Evolutionary conservation across 2,113 vertebrate genomes (phyloP).

Genomic region (Pollimyrus isidori): DNA sequence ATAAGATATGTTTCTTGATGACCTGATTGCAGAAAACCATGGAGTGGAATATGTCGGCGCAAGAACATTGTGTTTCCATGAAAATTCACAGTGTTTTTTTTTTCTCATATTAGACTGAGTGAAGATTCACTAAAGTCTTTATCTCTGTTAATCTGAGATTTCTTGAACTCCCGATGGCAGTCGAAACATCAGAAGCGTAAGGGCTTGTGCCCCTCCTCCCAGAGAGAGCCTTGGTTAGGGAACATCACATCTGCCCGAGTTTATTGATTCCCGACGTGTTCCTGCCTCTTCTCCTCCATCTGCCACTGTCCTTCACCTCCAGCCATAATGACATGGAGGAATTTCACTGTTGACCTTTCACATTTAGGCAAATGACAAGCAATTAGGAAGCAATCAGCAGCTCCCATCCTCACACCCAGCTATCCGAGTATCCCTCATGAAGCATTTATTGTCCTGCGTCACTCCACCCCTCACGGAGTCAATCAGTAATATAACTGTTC

Average conservation of each 20-base stretch:
- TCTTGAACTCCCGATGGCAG: background rate
- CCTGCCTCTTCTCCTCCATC: background rate
- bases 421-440: background rate
- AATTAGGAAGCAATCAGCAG: slow-evolving; percentile 26
- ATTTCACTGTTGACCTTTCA: slow-evolving; percentile 27
- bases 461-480: background rate
- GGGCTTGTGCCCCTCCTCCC: background rate
- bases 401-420: background rate
- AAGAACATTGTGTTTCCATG: background rate
- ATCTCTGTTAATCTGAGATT: background rate
- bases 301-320: slow-evolving; percentile 3
- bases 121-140: background rate
- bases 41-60: background rate
- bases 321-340: slow-evolving; percentile 10
- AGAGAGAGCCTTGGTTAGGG: background rate
- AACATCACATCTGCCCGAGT: background rate
- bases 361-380: slow-evolving; percentile 16
- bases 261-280: background rate
- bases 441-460: background rate
- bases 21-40: background rate
- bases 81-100: background rate
- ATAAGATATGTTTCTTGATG: background rate
- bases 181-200: background rate
- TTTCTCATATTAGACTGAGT: background rate
- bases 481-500: background rate